These are phyloP conservation scores for Festucalex cinctus DNA, from an alignment of 2,113 vertebrate genomes.

Conservation along the genomic window DNA sequence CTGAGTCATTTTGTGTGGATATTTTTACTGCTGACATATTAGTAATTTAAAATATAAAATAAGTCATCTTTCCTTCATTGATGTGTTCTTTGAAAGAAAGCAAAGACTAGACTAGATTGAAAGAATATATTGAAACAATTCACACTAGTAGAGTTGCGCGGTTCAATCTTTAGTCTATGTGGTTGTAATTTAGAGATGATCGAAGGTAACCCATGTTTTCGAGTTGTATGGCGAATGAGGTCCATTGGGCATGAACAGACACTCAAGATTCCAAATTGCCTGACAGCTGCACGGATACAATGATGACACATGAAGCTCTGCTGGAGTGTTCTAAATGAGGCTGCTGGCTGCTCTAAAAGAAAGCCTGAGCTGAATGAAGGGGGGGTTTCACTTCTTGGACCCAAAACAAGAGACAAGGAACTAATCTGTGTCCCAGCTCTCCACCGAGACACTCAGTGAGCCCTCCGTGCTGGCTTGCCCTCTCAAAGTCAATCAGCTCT, in stretches of 20 bases:
- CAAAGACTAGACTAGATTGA: too few relatives aligned
- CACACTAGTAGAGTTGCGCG: background rate
- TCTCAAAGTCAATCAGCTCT: slow-evolving; percentile 49
- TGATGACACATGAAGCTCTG: background rate
- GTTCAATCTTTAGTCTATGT: slow-evolving; percentile 10
- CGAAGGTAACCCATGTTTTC: slow-evolving; percentile 21
- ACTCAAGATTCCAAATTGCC: slow-evolving; percentile 16
- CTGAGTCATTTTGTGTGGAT: too few relatives aligned
- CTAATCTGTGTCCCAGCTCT: slow-evolving; percentile 34
- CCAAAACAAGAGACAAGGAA: slow-evolving; percentile 19
- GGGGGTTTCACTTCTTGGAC: slow-evolving; percentile 9
- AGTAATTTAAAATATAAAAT: too few relatives aligned
- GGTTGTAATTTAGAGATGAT: slow-evolving; percentile 27
- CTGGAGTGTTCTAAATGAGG: slow-evolving; percentile 32
- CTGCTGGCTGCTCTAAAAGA: slow-evolving; percentile 18
- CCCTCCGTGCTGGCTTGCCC: slow-evolving; percentile 19
- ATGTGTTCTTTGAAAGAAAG: too few relatives aligned
- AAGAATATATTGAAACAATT: background rate
- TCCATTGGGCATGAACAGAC: background rate
- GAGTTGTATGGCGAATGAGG: slow-evolving; percentile 22
- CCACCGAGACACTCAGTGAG: slow-evolving; percentile 23
- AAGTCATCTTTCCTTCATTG: too few relatives aligned
- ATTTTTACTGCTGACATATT: too few relatives aligned
- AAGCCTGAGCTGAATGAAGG: slow-evolving; percentile 6
- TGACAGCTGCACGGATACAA: slow-evolving; percentile 17